Evolutionary conservation across 2,888 invertebrate species (phyloP), one percentile per base, ranked within the genome.

Genomic region (Allacma fusca): DNA sequence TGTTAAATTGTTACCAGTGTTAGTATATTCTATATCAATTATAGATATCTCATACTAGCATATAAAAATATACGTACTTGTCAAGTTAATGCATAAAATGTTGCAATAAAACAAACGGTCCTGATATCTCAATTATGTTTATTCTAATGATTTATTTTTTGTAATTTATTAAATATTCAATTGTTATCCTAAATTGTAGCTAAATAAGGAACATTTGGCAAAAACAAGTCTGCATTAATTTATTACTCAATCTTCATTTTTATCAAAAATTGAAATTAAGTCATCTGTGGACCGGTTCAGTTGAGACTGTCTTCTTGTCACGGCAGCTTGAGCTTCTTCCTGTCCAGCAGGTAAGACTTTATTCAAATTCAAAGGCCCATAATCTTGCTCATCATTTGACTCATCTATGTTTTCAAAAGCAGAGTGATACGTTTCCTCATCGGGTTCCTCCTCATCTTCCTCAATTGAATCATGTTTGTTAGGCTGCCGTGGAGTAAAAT

Each of bases 201-300:
- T 12, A 1, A 50, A 9, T 12, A 50, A 19, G 16, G 50, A 50
- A 19, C 50, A 50, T 50, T 50, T 50, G 16, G 16, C 50, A 19
- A 50, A 50, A 50, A 16, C 50, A 50, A 40, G 13, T 13, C 16
- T 13, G 16, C n/a, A 19, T 50, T 50, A 12, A 50, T 9, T 9
- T 50, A 50, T 50, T 50, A 50, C 16, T 50, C 50, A 50, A 50
- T 50, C 19, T 34, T 13, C 50, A 50, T 12, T 13, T 23, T 44
- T 24, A 12, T 70, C 70, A 44, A 70, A 70, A 12, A 70, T 12
- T 5, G 70, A 40, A 44, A 70, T 70, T 28, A 70, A 70, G 28
- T 70, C 70, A 23, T 28, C 44, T n/a, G 23, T 70, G 12, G 43
- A 44, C 23, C 62, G 12, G 16, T 1, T 1, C 28, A 59, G 72